Percentiles rank a stretch among this genome's conserved stretches.
These are phyloP conservation scores for Cynodonichthys magdalenae DNA, from an alignment of 2,797 vertebrate genomes.

Conservation along the genomic window DNA sequence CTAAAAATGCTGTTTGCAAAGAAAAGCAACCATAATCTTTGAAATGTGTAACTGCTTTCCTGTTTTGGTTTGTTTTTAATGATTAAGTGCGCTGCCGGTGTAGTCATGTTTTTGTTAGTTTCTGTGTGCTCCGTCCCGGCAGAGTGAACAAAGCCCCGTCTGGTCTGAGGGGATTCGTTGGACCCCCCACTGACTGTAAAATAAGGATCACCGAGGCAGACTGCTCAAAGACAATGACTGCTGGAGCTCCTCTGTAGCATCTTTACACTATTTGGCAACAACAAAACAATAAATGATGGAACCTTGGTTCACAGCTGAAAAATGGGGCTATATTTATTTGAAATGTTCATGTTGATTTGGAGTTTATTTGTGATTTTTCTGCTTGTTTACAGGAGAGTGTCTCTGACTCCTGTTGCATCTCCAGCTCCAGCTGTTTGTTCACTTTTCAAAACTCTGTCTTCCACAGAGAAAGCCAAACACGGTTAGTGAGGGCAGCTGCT, in stretches of 20 bases:
- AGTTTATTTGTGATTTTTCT: background rate
- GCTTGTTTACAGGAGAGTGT: conserved; percentile 85
- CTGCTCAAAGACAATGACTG: conserved; percentile 52
- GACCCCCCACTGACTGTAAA: conserved; percentile 69
- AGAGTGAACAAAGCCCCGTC: conserved; percentile 67
- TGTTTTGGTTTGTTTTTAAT: background rate
- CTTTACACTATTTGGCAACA: background rate
- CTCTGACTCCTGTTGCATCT: conserved; percentile 83
- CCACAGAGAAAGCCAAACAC: conserved; percentile 81
- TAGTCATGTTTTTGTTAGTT: conserved; percentile 19
- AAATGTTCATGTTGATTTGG: too few species aligned
- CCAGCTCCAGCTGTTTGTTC: conserved; percentile 57
- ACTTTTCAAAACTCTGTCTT: conserved; percentile 59
- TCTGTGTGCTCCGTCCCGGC: conserved; percentile 14
- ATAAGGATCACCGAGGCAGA: conserved; percentile 57
- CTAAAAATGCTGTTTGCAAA: conserved; percentile 14
- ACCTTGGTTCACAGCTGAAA: background rate
- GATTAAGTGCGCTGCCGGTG: background rate
- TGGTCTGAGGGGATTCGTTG: conserved; percentile 56
- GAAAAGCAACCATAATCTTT: background rate
- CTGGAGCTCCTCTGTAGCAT: conserved; percentile 32
- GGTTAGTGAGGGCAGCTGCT: conserved; percentile 77
- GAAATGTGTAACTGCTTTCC: conserved; percentile 1
- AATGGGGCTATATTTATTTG: background rate
- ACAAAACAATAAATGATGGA: conserved; percentile 1